These are phyloP conservation scores for Pollachius pollachius DNA, from an alignment of 2,113 vertebrate species.

Conservation along the genomic window DNA sequence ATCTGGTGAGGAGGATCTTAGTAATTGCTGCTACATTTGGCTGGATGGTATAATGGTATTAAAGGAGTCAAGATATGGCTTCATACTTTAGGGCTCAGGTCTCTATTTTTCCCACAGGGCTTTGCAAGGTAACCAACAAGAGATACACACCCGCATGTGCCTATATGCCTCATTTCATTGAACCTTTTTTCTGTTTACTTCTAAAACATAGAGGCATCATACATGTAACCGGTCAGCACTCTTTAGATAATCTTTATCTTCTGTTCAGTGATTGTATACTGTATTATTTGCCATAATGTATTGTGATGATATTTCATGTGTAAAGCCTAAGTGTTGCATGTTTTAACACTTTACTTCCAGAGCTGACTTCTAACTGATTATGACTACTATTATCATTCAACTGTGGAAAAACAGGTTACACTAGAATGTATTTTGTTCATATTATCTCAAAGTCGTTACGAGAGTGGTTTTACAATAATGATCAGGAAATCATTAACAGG, in stretches of 20 bases:
- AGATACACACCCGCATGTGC: slow-evolving; percentile 68
- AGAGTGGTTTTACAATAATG: background rate
- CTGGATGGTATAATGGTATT: slow-evolving; percentile 44
- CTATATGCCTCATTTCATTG: slow-evolving; percentile 51
- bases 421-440: too few relatives aligned
- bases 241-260: slow-evolving; percentile 18
- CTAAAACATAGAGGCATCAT: slow-evolving; percentile 1
- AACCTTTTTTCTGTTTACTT: slow-evolving; percentile 35
- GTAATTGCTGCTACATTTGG: slow-evolving; percentile 22
- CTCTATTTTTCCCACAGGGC: slow-evolving; percentile 31
- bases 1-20: slow-evolving; percentile 31
- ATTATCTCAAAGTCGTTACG: too few relatives aligned
- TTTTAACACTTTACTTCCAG: slow-evolving; percentile 9
- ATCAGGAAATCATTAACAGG: slow-evolving; percentile 9
- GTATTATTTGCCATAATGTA: slow-evolving; percentile 2
- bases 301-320: slow-evolving; percentile 21
- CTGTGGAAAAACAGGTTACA: too few relatives aligned
- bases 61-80: slow-evolving; percentile 54
- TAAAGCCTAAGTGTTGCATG: slow-evolving; percentile 49
- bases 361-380: background rate
- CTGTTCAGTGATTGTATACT: background rate
- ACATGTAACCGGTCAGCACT: slow-evolving; percentile 14
- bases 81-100: slow-evolving; percentile 44
- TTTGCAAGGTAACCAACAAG: slow-evolving; percentile 55
- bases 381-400: too few relatives aligned